These are phyloP conservation scores for Caenorhabditis wallacei DNA, from an alignment of 2,888 invertebrate genomes.

Conservation along the genomic window DNA sequence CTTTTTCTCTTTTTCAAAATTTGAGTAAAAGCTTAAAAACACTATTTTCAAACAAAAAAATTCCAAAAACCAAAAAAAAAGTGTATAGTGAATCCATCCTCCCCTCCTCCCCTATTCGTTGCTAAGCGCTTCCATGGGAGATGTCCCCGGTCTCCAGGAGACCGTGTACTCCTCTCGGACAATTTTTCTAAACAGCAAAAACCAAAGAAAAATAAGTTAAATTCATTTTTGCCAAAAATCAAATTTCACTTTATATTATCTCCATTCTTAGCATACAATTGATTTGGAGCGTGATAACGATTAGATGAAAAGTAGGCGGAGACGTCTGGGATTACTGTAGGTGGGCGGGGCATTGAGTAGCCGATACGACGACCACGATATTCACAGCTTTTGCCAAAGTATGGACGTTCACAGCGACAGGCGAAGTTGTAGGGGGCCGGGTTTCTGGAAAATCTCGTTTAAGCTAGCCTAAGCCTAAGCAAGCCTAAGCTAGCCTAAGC, in stretches of 20 bases:
- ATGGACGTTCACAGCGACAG: conserved; percentile 55
- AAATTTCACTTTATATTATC: neutral
- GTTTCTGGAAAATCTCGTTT: conserved; percentile 58
- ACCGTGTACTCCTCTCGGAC: no score
- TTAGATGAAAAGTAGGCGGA: conserved; percentile 20
- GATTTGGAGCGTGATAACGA: conserved; percentile 51
- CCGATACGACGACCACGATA: conserved; percentile 48
- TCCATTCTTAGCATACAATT: conserved; percentile 28
- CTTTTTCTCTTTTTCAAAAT: no score
- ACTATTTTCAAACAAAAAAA: no score
- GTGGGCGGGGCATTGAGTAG: conserved; percentile 30
- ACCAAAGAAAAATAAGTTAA: neutral
- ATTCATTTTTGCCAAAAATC: conserved; percentile 1
- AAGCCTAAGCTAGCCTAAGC: no score
- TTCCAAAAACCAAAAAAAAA: no score
- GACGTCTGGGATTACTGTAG: conserved; percentile 10
- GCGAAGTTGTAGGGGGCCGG: conserved; percentile 40
- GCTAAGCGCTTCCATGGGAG: neutral
- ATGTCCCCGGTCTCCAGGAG: neutral
- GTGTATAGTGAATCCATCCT: neutral
- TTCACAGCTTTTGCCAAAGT: conserved; percentile 46
- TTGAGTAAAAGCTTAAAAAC: no score
- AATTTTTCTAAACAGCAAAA: neutral
- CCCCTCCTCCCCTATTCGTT: neutral
- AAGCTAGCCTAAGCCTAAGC: no score